phyloP scores from a whole-genome alignment of 2,888 invertebrate genomes.

The Hydraecia micacea region DNA sequence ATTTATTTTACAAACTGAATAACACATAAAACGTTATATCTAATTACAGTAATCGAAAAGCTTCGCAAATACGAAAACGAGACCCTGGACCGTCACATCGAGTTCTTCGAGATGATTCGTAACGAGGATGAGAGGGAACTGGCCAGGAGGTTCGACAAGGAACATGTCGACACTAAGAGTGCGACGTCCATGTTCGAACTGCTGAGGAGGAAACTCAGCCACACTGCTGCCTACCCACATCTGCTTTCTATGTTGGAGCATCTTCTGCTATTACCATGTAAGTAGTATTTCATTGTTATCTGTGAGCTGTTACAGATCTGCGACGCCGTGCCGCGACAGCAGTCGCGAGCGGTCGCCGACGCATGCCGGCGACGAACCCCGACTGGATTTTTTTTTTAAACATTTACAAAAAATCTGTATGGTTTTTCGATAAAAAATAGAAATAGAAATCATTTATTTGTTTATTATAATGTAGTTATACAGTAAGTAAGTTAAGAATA shows the following conservation, averaged over 20 bases:
- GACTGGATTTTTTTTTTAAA: no score
- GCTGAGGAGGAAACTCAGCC: slow-evolving; percentile 95
- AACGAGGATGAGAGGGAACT: slow-evolving; percentile 99
- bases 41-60: slow-evolving; percentile 94
- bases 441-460: no score
- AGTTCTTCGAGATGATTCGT: slow-evolving; percentile 99
- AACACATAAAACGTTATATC: neutral
- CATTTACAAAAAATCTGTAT: neutral
- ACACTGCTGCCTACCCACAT: slow-evolving; percentile 98
- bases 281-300: slow-evolving; percentile 59
- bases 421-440: no score
- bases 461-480: neutral
- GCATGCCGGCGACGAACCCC: no score
- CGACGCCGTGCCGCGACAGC: no score
- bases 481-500: no score
- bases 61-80: slow-evolving; percentile 97
- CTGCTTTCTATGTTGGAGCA: slow-evolving; percentile 97
- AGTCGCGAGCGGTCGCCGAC: no score
- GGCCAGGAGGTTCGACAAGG: slow-evolving; percentile 96
- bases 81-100: slow-evolving; percentile 98
- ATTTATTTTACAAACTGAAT: neutral
- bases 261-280: slow-evolving; percentile 93
- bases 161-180: slow-evolving; percentile 98
- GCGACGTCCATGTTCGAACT: slow-evolving; percentile 98
- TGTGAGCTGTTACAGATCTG: no score